phyloP scores from a whole-genome alignment of 2,113 vertebrate species.

The Psilopsiagon aurifrons region DNA sequence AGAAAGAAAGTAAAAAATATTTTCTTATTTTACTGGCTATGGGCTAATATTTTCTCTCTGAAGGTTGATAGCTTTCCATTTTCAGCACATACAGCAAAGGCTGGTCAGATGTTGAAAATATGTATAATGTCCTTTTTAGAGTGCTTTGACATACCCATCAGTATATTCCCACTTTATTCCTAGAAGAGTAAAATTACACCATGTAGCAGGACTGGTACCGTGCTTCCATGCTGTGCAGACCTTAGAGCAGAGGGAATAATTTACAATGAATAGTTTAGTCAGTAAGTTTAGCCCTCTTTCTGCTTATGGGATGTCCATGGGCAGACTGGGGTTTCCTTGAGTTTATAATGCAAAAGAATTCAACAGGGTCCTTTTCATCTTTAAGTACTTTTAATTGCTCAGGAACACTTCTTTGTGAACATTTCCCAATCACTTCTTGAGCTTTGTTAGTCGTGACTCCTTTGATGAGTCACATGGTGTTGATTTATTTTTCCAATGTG shows the following conservation, averaged over 20 bases:
- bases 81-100: conserved; percentile 25
- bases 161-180: conserved; percentile 53
- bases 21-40: neutral
- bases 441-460: conserved; percentile 37
- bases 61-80: conserved; percentile 9
- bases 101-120: conserved; percentile 49
- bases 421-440: conserved; percentile 20
- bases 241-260: conserved; percentile 59
- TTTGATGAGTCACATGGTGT: conserved; percentile 47
- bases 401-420: conserved; percentile 34
- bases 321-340: conserved; percentile 53
- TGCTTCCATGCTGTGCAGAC: conserved; percentile 48
- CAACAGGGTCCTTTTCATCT: conserved; percentile 35
- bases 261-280: conserved; percentile 59
- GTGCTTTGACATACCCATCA: conserved; percentile 51
- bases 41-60: conserved; percentile 28
- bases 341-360: conserved; percentile 58
- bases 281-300: conserved; percentile 58
- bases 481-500: conserved; percentile 56
- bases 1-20: neutral
- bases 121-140: conserved; percentile 46
- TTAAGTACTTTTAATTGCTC: conserved; percentile 47
- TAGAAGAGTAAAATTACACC: conserved; percentile 63
- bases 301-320: conserved; percentile 40
- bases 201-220: conserved; percentile 41